Percentiles rank a stretch among this genome's conserved stretches.
Evolutionary conservation across 2,113 vertebrate genomes (phyloP).

Genomic region (Myanophis thanlyinensis): DNA sequence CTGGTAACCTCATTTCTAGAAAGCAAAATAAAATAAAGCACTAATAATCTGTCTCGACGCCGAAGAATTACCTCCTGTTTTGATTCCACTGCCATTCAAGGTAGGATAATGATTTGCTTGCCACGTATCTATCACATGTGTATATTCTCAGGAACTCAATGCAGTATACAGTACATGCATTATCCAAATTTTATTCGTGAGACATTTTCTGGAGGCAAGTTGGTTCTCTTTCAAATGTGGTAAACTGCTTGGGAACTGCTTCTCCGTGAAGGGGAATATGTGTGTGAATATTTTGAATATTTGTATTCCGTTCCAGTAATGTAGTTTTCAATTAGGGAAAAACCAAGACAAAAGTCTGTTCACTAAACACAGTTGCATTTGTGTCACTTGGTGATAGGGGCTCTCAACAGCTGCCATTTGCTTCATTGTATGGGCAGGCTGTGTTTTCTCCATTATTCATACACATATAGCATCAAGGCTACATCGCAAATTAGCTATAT

Average conservation of each 20-base stretch:
- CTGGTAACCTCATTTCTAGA: not conserved
- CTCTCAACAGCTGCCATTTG: not conserved
- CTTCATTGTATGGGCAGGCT: not conserved
- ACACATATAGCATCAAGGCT: not conserved
- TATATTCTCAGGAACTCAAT: not conserved
- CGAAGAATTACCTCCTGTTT: conserved; percentile 1
- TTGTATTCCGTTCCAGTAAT: not conserved
- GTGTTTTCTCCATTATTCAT: not conserved
- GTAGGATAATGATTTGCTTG: not conserved
- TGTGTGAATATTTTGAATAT: not conserved
- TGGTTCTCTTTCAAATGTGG: not conserved
- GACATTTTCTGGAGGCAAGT: not conserved
- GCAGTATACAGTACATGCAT: not conserved
- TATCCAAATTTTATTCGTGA: not conserved
- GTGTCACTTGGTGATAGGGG: not conserved
- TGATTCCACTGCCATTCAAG: not conserved
- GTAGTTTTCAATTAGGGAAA: not conserved
- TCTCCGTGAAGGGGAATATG: not conserved
- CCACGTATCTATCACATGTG: not conserved
- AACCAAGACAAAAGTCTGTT: not conserved
- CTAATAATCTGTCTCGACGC: not conserved
- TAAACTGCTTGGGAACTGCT: not conserved
- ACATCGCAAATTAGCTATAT: not conserved
- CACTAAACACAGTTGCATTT: not conserved
- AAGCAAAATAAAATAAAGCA: conserved; percentile 3